Evolutionary conservation across 2,888 invertebrate genomes (phyloP), one percentile per base, ranked within the genome.

Genomic region (Aleiodes testaceus): DNA sequence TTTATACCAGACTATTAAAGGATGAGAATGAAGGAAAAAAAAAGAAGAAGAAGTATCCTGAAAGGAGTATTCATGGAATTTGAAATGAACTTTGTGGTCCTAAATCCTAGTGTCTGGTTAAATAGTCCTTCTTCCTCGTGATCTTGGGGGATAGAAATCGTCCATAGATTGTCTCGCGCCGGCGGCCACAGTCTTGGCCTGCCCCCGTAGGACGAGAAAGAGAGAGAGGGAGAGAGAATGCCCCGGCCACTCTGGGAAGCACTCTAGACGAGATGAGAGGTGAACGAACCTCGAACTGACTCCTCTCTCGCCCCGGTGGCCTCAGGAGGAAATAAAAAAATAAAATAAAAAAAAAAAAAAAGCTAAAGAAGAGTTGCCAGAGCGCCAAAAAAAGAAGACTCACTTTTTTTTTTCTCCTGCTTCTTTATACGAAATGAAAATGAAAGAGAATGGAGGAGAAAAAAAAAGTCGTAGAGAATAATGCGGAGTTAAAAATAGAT

Each of bases 281-380:
- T 87, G 85, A 87, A 87, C 84, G 87, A 87, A 86, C 87, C 83
- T 85, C 84, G 80, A 85, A 86, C 82, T 82, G 75, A 84, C 79
- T 80, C 80, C 72, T 71, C 75, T 73, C 75, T 52, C 74, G 75
- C 42, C 64, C 53, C 55, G 65, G 65, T 53, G 64, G 61, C 64
- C 65, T 53, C 70, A 55, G 65, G 65, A 63, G 61, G 47, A 67
- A 68, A 77, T 76, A 80, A 80, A 79, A 77, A 79, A 5, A 80
- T 79, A 79, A 77, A 79, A 5, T 42, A 67, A 66, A 77, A 76
- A 80, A 79, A 79, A 77, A 79, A 26, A 26, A 26, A 26, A 26
- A 59, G 42, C 26, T 42, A 30, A 22, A 18, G 59, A 42, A 42
- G 42, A 59, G 59, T 42, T 42, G 75, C 77, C 77, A 79, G 77